Conservation (phyloP, 2,113 vertebrate genomes). For the Polyodon spathula region DNA sequence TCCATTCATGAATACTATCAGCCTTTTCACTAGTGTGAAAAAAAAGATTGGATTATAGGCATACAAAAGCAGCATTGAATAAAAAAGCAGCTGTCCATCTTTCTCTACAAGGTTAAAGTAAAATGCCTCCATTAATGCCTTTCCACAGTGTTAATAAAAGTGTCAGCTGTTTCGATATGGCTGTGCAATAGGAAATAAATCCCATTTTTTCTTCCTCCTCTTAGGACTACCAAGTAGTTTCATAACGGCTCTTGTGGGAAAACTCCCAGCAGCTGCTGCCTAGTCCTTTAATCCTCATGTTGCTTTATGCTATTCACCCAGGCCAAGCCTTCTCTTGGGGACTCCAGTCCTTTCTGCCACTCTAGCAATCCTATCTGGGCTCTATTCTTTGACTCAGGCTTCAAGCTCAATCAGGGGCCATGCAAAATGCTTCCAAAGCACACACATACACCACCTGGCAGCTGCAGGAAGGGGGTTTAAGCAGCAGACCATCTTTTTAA, state of each 20-base stretch:
- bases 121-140: conserved; percentile 1
- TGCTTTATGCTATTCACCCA: not conserved
- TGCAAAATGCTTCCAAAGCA: not conserved
- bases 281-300: conserved; percentile 11
- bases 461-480: not conserved
- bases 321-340: not conserved
- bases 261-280: conserved; percentile 28
- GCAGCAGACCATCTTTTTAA: too few species aligned
- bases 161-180: conserved; percentile 19
- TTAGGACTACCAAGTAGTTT: conserved; percentile 33
- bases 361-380: not conserved
- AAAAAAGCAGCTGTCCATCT: too few species aligned
- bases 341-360: not conserved
- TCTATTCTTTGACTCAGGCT: not conserved
- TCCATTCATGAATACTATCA: too few species aligned
- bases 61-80: too few species aligned
- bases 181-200: conserved; percentile 18
- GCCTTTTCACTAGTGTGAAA: too few species aligned
- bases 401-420: not conserved
- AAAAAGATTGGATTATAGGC: too few species aligned
- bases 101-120: not conserved
- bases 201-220: conserved; percentile 9
- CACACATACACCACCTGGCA: not conserved
- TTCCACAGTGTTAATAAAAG: conserved; percentile 19
- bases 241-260: conserved; percentile 33